Base-by-base conservation (phyloP, 2,888 invertebrate species). In the Xiphydria camelus region DNA sequence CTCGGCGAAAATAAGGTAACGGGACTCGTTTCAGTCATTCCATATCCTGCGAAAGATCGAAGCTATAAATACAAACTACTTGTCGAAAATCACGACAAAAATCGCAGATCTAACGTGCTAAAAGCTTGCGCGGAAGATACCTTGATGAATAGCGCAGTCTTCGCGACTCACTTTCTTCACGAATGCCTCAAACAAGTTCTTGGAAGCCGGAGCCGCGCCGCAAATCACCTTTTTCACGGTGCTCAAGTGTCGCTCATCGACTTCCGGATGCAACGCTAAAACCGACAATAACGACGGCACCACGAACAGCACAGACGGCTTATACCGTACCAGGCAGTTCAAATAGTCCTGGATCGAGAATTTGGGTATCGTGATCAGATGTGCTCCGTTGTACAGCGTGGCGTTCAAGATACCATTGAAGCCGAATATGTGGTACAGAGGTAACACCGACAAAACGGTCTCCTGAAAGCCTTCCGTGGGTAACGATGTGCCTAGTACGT, bases 381-480 rank as follows among this genome's bases (percentile, higher is more conserved):
- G 85, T 18, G 79, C 78, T 4, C 88, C 89, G 36, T 81, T 67
- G 37, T 73, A 70, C 2, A 88, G 68, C 21, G 81, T 78, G 36
- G 82, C 78, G 55, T 87, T 83, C 57, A 88, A 76, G 21, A 88
- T 81, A 3, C 82, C 82, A 56, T 85, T 85, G 68, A 87, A 84
- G 2, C 89, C 90, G 68, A 86, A 90, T 49, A 89, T 88, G 70
- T 90, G 90, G 76, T 86, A 90, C 73, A 88, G 87, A 2, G 90
- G 91, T 5, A 91, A 79, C 1, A 86, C 83, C 1, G 84, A 83
- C 12, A 87, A 71, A 2, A 82, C 72, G 3, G 78, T 78, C 41
- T 85, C 82, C 45, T 79, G 78, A 61, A 78, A 73, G 17, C 79
- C 79, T n/a, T 79, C 76, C 55, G 75, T 77, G 51, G 76, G 76